phyloP scores from a whole-genome alignment of 2,888 invertebrate species.

The Amphimallon solstitiale region DNA sequence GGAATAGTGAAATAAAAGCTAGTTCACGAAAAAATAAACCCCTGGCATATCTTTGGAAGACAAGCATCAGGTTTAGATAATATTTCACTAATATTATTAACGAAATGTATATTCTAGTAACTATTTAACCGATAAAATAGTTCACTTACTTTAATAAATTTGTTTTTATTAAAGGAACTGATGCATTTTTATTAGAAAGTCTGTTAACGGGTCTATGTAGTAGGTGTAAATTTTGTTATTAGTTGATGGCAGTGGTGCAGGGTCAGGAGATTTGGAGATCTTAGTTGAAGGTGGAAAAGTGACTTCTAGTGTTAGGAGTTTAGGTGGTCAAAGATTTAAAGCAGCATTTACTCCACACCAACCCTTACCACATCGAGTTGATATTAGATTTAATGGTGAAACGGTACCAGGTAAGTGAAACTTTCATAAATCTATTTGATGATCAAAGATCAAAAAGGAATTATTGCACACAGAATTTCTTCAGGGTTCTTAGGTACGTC shows the following conservation, averaged over 20 bases:
- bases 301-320: conserved; percentile 90
- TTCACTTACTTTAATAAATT: no score
- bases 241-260: conserved; percentile 97
- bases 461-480: conserved; percentile 17
- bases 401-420: conserved; percentile 83
- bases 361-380: conserved; percentile 85
- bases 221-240: background rate
- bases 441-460: background rate
- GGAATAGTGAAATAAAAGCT: no score
- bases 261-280: conserved; percentile 95
- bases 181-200: background rate
- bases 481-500: background rate
- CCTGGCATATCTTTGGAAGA: no score
- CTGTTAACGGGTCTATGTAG: no score
- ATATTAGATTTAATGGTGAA: conserved; percentile 94
- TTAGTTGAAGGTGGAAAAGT: conserved; percentile 95
- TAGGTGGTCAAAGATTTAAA: conserved; percentile 88
- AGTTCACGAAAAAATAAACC: no score
- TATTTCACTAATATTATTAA: background rate
- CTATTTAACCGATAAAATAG: no score
- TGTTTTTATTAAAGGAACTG: background rate
- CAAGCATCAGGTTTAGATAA: background rate
- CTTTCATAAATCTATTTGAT: background rate
- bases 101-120: no score
- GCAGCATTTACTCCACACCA: conserved; percentile 95